Conservation (phyloP, 2,797 vertebrate genomes). For the Acridotheres tristis region DNA sequence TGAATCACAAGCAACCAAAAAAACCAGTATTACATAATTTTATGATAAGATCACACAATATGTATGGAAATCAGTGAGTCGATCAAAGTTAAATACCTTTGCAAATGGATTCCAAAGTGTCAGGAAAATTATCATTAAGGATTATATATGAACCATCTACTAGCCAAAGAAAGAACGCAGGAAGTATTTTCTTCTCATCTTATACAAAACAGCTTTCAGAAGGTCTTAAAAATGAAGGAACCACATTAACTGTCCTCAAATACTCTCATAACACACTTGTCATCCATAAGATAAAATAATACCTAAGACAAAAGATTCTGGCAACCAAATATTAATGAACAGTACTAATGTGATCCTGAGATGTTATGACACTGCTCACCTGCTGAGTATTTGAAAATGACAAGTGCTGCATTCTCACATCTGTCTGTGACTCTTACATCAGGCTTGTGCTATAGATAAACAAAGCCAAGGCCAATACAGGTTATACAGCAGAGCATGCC, state of each 20-base stretch:
- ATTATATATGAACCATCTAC: background rate
- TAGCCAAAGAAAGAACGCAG: background rate
- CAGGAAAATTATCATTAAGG: background rate
- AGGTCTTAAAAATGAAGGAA: background rate
- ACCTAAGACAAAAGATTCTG: background rate
- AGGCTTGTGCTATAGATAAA: background rate
- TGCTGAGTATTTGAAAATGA: background rate
- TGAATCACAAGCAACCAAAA: background rate
- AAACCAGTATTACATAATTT: background rate
- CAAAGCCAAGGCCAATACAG: background rate
- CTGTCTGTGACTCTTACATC: background rate
- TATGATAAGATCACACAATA: background rate
- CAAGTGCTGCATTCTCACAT: background rate
- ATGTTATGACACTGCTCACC: background rate
- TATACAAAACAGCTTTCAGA: background rate
- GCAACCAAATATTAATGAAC: background rate
- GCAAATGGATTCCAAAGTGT: background rate
- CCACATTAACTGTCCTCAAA: background rate
- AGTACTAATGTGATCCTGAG: background rate
- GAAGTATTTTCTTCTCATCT: background rate
- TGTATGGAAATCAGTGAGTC: background rate
- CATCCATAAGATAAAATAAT: background rate
- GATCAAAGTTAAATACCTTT: background rate
- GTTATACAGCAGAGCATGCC: background rate
- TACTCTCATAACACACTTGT: background rate